These are phyloP conservation scores for Rhagologus leucostigma DNA, from an alignment of 2,113 vertebrate genomes.

Conservation along the genomic window DNA sequence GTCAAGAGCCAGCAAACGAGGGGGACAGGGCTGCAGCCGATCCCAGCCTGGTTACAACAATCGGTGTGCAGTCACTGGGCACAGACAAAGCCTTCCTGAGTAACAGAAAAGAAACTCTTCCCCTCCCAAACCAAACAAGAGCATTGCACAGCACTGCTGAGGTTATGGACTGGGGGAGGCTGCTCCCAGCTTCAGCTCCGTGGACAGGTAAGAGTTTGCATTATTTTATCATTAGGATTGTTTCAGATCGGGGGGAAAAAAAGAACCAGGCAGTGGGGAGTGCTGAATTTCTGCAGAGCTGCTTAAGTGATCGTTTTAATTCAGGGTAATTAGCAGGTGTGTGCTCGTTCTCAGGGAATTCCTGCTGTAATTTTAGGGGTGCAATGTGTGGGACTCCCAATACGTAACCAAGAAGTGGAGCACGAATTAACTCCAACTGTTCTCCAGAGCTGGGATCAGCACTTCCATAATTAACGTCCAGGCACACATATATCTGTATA, in stretches of 20 bases:
- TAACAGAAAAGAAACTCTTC: fast-evolving
- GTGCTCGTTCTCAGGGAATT: neutral
- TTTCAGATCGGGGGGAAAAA: neutral
- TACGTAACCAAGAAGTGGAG: neutral
- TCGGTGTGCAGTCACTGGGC: fast-evolving
- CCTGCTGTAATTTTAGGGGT: neutral
- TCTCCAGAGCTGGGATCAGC: constrained; percentile 28
- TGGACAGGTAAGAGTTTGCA: neutral
- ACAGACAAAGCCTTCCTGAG: neutral
- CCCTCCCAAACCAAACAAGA: neutral
- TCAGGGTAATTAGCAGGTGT: neutral
- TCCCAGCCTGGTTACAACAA: neutral
- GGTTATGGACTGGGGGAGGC: neutral
- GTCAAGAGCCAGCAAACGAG: fast-evolving
- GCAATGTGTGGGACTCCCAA: neutral
- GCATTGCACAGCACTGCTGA: neutral
- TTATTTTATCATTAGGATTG: neutral
- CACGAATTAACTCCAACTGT: constrained; percentile 19
- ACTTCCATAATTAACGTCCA: constrained; percentile 10
- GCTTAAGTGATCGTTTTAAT: neutral
- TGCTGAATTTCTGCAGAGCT: neutral
- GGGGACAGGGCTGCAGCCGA: neutral
- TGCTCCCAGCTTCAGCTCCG: neutral
- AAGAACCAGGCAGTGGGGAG: neutral
- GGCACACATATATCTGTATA: neutral